Base-by-base conservation (phyloP, 2,888 invertebrate genomes). In the Hedya salicella region DNA sequence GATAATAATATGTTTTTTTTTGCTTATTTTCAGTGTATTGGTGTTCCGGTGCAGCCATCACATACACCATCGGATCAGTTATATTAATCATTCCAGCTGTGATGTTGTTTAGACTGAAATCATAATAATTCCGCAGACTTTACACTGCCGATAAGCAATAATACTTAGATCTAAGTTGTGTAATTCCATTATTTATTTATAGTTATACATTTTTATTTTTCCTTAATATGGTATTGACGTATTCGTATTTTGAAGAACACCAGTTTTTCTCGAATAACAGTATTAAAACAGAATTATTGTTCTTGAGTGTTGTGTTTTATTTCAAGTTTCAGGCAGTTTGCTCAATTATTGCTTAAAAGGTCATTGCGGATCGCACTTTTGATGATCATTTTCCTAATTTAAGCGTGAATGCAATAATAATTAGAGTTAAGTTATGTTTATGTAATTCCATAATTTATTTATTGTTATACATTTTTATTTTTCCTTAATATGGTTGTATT, bases 11-110 rank as follows among this genome's bases (percentile, higher is more conserved):
- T 25, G 2, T 32, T 30, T 11, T 16, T 8, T 8, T 54, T 36
- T 54, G 6, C 69, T 66, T 68, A 73, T 52, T 84, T 86, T 53
- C 85, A 96, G 96, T 96, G 25, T 99, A 98, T 90, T 99, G 99
- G 99, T 95, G 96, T 80, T 93, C 96, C 62, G 98, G 98, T 6
- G 96, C 98, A 3, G 93, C 94, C 62, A 84, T 94, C 14, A 98
- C 98, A 0, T 99, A 99, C 83, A 91, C 95, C 3, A 87, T 95
- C 36, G 98, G 98, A 14, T 96, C 97, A 19, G 73, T 95, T 39
- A 89, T 95, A 56, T 93, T 98, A 68, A 77, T 96, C 49, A 90
- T 96, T 85, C 98, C 98, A 70, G 95, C 96, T 75, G 81, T 95
- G 80, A 94, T 95, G 87, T 86, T 95, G 74, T 93, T 92, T 79